Evolutionary conservation across 1,140 invertebrate species (phyloP).

Genomic region (Eupeodes corollae): DNA sequence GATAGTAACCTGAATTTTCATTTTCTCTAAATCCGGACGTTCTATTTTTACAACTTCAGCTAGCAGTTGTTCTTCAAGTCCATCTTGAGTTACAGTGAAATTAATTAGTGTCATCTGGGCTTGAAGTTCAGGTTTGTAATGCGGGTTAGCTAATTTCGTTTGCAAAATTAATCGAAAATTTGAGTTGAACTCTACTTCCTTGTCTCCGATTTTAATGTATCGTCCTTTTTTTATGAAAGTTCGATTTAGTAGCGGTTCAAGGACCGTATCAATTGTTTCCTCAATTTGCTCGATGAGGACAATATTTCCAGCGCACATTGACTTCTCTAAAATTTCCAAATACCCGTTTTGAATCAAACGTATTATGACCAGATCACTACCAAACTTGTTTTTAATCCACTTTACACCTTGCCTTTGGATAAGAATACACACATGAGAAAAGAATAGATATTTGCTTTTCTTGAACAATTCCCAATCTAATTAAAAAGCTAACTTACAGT

Average conservation of each 20-base stretch:
- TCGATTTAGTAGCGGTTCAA: slow-evolving; percentile 78
- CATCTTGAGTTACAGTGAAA: slow-evolving; percentile 88
- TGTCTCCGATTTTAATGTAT: slow-evolving; percentile 71
- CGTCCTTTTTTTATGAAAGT: slow-evolving; percentile 77
- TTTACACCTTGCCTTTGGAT: slow-evolving; percentile 71
- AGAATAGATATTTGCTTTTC: neutral
- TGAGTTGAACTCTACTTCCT: slow-evolving; percentile 79
- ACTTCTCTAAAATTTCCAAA: slow-evolving; percentile 71
- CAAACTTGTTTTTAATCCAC: slow-evolving; percentile 88
- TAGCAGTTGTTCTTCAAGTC: slow-evolving; percentile 86
- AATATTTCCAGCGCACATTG: slow-evolving; percentile 60
- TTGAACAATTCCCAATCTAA: neutral
- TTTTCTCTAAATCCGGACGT: slow-evolving; percentile 78
- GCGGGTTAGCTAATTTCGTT: slow-evolving; percentile 89
- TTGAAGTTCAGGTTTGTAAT: slow-evolving; percentile 95
- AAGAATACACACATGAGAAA: too few species aligned
- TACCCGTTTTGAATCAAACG: slow-evolving; percentile 73
- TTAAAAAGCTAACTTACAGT: slow-evolving; percentile 28
- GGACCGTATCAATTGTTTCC: slow-evolving; percentile 79
- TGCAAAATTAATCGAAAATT: slow-evolving; percentile 81
- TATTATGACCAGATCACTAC: slow-evolving; percentile 58
- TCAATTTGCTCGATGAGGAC: slow-evolving; percentile 85
- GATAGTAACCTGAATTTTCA: slow-evolving; percentile 67
- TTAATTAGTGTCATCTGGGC: slow-evolving; percentile 92
- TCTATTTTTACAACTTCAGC: slow-evolving; percentile 92